Evolutionary conservation across 2,113 vertebrate species (phyloP), one percentile per base, ranked within the genome.

Genomic region (Upupa epops): DNA sequence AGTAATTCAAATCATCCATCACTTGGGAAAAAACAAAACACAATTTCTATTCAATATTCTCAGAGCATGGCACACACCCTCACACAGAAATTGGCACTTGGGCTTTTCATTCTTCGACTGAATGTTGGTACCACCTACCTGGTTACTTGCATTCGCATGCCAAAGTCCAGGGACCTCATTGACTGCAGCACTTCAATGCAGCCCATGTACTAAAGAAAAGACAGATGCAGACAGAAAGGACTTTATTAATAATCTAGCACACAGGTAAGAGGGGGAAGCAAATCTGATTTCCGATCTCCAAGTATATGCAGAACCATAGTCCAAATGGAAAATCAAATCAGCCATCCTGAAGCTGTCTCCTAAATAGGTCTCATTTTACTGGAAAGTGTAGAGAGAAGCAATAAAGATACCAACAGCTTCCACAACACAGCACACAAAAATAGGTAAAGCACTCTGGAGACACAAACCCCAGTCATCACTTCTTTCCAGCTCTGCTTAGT

Each of bases 81-180:
- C 32, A 60, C 25, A 46, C 15, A 74, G 83, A 78, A 88, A 91
- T 89, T 28, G 80, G 32, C 4, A 9, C 32, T 54, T 4, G 0
- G 40, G 13, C 8, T 65, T 73, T 83, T 76, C 9, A 48, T 37
- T 90, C 70, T 60, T 18, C 49, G 32, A 40, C 34, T 86, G 83
- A 46, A 58, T 46, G 73, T 34, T 58, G 40, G 22, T n/a, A 42
- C 32, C 34, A 74, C 97, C 95, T 98, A 99, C 99, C 98, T 98
- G 96, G 98, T 99, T 87, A 99, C 98, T 96, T 98, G 98, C 7
- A 98, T 99, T 97, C 99, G 98, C 1, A 97, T 98, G 32, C 98
- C 97, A 89, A 99, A 99, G 96, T 99, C 98, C 92, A 99, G 97
- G 52, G 98, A 98, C 94, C 98, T 98, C 99, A 99, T 99, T 64